phyloP scores from a whole-genome alignment of 2,888 invertebrate genomes.

The Xylocampa areola region DNA sequence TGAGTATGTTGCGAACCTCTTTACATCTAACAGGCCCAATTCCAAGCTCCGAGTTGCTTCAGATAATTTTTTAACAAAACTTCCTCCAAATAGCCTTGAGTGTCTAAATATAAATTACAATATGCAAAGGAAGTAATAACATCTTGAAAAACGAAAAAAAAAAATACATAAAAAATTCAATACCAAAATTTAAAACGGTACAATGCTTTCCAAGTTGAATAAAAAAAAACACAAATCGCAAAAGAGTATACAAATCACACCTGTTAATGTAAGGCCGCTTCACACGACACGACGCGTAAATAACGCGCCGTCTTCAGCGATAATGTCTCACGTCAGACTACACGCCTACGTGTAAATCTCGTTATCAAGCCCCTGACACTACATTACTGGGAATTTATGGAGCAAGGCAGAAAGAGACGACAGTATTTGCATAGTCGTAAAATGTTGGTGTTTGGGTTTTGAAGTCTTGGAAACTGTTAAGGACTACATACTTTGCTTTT shows the following conservation, averaged over 20 bases:
- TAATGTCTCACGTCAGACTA: conserved; percentile 42
- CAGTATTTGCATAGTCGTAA: conserved; percentile 13
- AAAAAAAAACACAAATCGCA: conserved; percentile 2
- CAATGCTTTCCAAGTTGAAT: not conserved
- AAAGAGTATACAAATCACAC: conserved; percentile 33
- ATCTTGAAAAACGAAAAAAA: too few relatives aligned
- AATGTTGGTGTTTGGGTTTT: conserved; percentile 11
- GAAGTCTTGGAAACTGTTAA: conserved; percentile 1
- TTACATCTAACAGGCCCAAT: too few relatives aligned
- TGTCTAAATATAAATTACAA: too few relatives aligned
- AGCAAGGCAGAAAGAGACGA: conserved; percentile 14
- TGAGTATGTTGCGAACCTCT: too few relatives aligned
- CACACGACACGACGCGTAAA: conserved; percentile 32
- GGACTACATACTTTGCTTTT: too few relatives aligned
- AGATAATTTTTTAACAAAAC: too few relatives aligned
- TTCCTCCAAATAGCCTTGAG: too few relatives aligned
- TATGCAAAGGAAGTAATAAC: too few relatives aligned
- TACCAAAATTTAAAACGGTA: not conserved
- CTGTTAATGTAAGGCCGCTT: conserved; percentile 31
- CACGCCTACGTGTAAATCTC: conserved; percentile 50
- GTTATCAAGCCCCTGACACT: conserved; percentile 51
- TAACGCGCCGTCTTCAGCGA: conserved; percentile 29
- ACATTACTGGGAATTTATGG: conserved; percentile 54
- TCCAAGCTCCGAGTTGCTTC: too few relatives aligned
- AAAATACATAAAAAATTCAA: not conserved